Evolutionary conservation across 2,888 invertebrate species (phyloP).

Genomic region (Folsomia manolachei): DNA sequence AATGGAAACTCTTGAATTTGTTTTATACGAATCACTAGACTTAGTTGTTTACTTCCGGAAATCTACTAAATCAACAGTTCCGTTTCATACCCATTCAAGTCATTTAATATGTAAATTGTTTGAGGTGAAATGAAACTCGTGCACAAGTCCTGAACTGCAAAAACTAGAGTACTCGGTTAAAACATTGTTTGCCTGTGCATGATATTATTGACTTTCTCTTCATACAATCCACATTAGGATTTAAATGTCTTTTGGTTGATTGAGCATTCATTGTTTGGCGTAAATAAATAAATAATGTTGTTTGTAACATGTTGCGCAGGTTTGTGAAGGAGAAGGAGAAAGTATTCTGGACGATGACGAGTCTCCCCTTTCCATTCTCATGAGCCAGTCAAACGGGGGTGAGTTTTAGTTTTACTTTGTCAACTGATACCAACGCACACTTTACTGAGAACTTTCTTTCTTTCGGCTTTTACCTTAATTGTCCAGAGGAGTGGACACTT

Average conservation of each 20-base stretch:
- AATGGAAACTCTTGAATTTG: too few relatives aligned
- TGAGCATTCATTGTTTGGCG: background rate
- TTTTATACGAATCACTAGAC: too few relatives aligned
- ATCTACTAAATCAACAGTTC: too few relatives aligned
- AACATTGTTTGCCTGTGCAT: too few relatives aligned
- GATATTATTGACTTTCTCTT: background rate
- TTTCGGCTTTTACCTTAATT: too few relatives aligned
- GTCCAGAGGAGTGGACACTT: too few relatives aligned
- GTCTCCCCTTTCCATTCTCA: slow-evolving; percentile 89
- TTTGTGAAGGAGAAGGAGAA: slow-evolving; percentile 60
- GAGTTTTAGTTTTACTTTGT: slow-evolving; percentile 55
- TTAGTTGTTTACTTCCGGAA: too few relatives aligned
- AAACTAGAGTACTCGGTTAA: too few relatives aligned
- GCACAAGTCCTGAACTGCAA: background rate
- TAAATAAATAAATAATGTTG: background rate
- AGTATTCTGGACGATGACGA: slow-evolving; percentile 95
- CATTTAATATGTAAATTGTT: background rate
- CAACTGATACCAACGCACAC: background rate
- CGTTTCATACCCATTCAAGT: too few relatives aligned
- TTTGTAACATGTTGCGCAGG: slow-evolving; percentile 39
- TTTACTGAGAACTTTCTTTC: background rate
- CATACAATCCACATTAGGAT: background rate
- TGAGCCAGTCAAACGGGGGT: slow-evolving; percentile 80
- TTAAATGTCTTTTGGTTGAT: background rate
- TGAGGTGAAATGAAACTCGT: background rate